Base-by-base conservation (phyloP, 1,140 invertebrate genomes). In the Drosophila sucinea region DNA sequence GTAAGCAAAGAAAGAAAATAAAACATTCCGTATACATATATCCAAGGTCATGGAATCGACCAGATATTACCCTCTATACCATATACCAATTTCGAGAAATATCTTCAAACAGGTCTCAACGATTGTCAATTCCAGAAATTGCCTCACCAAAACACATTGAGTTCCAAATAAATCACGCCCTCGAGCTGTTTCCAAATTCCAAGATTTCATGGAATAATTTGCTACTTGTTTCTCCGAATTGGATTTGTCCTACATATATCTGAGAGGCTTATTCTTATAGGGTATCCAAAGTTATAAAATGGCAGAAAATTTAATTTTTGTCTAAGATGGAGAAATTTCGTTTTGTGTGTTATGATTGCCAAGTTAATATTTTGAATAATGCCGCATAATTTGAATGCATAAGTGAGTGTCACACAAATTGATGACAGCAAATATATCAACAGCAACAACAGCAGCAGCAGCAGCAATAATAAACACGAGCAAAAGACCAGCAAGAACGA, bases 361-460 rank as follows among this genome's bases (percentile, higher is more conserved):
- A 82, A 82, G 79, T 86, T 86, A 86, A 87, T 86, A 86, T 76
- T 82, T 87, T 86, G 67, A 86, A 77, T 82, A 79, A 86, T 86
- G 75, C 66, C 63, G 68, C 79, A 87, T 87, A 81, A 85, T 86
- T 87, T 82, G 55, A 56, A 51, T 64, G 67, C 73, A 77, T 86
- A 86, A 86, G 71, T 81, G 76, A 79, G 75, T 73, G 75, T 68
- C 69, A 27, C 44, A 51, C 44, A 51, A 51, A 51, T 51, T 55
- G 33, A 54, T 44, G 47, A 30, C 25, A 33, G 55, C 41, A 68
- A 76, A 86, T 86, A 87, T 82, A 86, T 86, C 68, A 44, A 51
- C 29, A 38, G 82, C 70, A 82, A 35, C 57, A 60, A 73, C 66
- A 71, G 29, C 41, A 56, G 35, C 25, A 38, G 82, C 68, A 79